Evolutionary conservation across 2,888 invertebrate genomes (phyloP).

Genomic region (Muscina levida): DNA sequence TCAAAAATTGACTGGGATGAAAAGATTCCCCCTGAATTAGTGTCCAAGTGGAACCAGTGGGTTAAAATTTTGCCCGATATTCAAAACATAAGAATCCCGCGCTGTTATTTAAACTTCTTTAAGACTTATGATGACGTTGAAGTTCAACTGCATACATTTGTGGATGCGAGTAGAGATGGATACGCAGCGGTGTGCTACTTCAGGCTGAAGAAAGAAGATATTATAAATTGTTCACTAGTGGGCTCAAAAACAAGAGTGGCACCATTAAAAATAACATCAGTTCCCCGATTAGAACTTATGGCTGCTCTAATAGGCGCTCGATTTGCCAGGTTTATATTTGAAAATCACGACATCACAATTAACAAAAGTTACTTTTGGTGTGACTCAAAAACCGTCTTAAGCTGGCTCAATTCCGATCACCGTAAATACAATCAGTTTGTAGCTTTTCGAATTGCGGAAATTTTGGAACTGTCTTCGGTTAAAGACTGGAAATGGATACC

Average conservation of each 20-base stretch:
- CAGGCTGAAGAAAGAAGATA: background rate
- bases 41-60: constrained; percentile 38
- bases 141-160: background rate
- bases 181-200: constrained; percentile 23
- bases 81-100: background rate
- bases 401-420: constrained; percentile 64
- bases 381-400: constrained; percentile 69
- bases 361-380: constrained; percentile 65
- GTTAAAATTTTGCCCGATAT: background rate
- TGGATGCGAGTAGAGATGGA: constrained; percentile 14
- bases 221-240: background rate
- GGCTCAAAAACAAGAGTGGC: constrained; percentile 55
- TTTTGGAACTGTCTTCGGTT: constrained; percentile 21
- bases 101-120: background rate
- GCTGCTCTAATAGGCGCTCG: constrained; percentile 54
- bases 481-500: constrained; percentile 37
- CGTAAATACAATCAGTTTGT: constrained; percentile 33
- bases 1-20: background rate
- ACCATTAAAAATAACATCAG: constrained; percentile 53
- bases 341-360: constrained; percentile 52
- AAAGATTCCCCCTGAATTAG: background rate
- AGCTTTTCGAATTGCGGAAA: constrained; percentile 34
- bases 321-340: constrained; percentile 48
- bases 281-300: constrained; percentile 48
- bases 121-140: background rate